phyloP scores from a whole-genome alignment of 2,113 vertebrate genomes.

The Odobenus rosmarus region DNA sequence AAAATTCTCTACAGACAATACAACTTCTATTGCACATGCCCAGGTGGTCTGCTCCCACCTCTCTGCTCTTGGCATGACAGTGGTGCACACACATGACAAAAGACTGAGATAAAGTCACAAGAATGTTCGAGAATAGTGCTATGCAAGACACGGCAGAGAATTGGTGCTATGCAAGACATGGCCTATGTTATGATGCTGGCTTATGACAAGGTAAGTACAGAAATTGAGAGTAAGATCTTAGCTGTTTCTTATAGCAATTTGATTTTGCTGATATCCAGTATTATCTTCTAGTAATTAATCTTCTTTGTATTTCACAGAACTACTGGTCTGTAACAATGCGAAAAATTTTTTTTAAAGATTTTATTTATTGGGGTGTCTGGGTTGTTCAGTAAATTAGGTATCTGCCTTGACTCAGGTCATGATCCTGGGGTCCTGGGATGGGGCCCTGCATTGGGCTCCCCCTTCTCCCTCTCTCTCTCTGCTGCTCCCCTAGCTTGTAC shows the following conservation, averaged over 20 bases:
- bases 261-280: conserved; percentile 31
- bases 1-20: background rate
- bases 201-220: background rate
- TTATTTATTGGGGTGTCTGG: background rate
- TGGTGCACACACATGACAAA: background rate
- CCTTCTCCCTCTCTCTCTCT: background rate
- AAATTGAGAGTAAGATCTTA: background rate
- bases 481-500: background rate
- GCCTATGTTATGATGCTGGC: background rate
- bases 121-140: background rate
- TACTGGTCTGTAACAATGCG: background rate
- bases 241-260: conserved; percentile 14
- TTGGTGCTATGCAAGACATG: background rate
- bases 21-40: background rate
- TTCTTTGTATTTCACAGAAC: conserved; percentile 31
- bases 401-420: background rate
- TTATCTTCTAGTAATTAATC: conserved; percentile 35
- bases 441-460: background rate
- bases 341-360: background rate
- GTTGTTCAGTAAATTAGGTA: background rate
- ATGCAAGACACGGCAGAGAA: background rate
- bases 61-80: background rate
- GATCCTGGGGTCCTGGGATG: background rate
- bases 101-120: background rate
- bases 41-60: background rate